Percentiles rank a stretch among this genome's conserved stretches.
Evolutionary conservation across 2,888 invertebrate species (phyloP).

Genomic region (Fragum whitleyi): DNA sequence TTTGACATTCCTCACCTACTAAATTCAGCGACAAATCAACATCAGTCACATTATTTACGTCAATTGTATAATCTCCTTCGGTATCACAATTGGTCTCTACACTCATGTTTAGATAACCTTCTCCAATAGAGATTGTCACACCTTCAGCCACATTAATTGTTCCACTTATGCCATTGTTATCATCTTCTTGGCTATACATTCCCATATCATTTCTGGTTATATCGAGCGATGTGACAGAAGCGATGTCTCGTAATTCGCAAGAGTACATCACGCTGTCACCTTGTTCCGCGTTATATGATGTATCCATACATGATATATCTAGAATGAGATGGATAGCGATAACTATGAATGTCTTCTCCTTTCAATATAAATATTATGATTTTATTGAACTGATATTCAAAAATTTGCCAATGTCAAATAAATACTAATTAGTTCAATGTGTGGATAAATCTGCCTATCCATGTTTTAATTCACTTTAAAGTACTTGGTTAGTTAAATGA

Average conservation of each 20-base stretch:
- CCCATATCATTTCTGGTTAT: neutral
- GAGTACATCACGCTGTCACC: neutral
- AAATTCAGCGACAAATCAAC: neutral
- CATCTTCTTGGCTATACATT: neutral
- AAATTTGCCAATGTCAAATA: too few species aligned
- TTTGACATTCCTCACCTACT: neutral
- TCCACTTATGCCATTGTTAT: neutral
- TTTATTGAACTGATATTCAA: too few species aligned
- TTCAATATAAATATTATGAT: too few species aligned
- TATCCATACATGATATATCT: slow-evolving; percentile 8
- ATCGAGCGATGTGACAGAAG: neutral
- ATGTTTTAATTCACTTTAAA: too few species aligned
- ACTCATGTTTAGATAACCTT: neutral
- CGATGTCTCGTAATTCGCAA: slow-evolving; percentile 1
- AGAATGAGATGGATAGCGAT: neutral
- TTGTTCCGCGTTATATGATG: neutral
- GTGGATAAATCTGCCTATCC: too few species aligned
- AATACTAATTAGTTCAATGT: too few species aligned
- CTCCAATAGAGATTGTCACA: neutral
- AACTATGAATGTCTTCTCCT: too few species aligned
- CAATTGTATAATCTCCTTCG: neutral
- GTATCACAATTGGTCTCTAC: neutral
- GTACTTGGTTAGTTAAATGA: too few species aligned
- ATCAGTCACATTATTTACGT: slow-evolving; percentile 8
- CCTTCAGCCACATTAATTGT: neutral